Evolutionary conservation across 2,113 vertebrate genomes (phyloP).

Genomic region (Pseudonaja textilis): DNA sequence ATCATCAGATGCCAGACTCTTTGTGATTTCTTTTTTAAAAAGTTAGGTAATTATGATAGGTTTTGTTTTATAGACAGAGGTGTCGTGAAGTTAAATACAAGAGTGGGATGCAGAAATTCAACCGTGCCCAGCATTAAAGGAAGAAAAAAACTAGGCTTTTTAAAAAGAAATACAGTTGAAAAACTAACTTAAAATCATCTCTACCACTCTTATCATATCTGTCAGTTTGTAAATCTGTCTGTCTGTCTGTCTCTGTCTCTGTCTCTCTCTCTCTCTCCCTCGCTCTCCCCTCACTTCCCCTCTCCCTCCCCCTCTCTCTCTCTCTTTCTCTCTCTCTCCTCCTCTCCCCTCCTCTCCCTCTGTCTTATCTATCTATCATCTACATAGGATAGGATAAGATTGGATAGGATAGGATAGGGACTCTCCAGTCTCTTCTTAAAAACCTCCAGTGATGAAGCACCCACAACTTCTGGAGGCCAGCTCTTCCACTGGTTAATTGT

Average conservation of each 20-base stretch:
- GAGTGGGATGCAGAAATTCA: background rate
- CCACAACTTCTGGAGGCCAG: too few species aligned
- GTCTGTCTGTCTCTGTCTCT: background rate
- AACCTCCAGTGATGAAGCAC: too few species aligned
- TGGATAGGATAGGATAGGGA: too few species aligned
- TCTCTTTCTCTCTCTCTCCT: too few species aligned
- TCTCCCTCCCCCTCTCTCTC: background rate
- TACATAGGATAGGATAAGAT: too few species aligned
- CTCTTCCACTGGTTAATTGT: too few species aligned
- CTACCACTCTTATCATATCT: background rate
- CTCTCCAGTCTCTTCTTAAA: too few species aligned
- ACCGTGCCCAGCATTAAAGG: background rate
- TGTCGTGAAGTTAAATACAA: background rate
- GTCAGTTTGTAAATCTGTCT: background rate
- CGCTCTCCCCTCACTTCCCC: background rate
- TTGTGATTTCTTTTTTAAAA: slow-evolving; percentile 50
- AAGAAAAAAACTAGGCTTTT: background rate
- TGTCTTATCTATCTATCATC: too few species aligned
- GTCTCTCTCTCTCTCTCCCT: background rate
- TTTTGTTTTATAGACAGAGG: background rate
- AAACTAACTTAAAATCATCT: background rate
- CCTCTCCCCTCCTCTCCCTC: too few species aligned
- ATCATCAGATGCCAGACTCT: slow-evolving; percentile 50
- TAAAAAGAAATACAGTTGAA: background rate
- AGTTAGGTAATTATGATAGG: slow-evolving; percentile 18